Conservation (phyloP, 2,888 invertebrate genomes). For the Temnothorax unifasciatus region DNA sequence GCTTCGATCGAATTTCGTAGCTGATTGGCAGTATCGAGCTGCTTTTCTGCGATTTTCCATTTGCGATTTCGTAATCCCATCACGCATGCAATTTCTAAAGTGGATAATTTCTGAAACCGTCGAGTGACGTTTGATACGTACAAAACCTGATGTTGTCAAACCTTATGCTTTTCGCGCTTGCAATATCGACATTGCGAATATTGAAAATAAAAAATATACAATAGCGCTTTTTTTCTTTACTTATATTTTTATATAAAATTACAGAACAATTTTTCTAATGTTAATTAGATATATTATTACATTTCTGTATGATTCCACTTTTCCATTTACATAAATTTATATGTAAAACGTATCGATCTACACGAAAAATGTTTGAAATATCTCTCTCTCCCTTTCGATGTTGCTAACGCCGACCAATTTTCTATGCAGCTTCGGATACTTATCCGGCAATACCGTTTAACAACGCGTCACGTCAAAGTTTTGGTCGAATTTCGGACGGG, state of each 20-base stretch:
- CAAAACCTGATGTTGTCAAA: neutral
- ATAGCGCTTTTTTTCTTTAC: neutral
- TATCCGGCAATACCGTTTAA: conserved; percentile 11
- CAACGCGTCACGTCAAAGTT: conserved; percentile 20
- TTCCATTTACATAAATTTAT: neutral
- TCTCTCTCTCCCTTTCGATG: neutral
- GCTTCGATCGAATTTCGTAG: conserved; percentile 36
- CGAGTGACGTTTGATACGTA: neutral
- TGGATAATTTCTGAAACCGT: neutral
- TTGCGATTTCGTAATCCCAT: conserved; percentile 9
- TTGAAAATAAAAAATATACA: neutral
- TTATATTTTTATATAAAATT: neutral
- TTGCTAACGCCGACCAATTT: neutral
- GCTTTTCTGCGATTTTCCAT: conserved; percentile 11
- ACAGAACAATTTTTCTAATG: neutral
- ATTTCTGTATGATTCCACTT: neutral
- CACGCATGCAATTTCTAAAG: conserved; percentile 32
- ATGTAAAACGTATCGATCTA: neutral
- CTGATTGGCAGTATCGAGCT: conserved; percentile 35
- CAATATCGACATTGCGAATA: neutral
- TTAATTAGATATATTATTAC: neutral
- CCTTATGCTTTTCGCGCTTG: neutral
- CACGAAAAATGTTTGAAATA: neutral
- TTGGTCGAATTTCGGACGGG: neutral
- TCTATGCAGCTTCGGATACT: neutral